Evolutionary conservation across 2,797 vertebrate species (phyloP), one percentile per base, ranked within the genome.

Genomic region (Cyclura pinguis): DNA sequence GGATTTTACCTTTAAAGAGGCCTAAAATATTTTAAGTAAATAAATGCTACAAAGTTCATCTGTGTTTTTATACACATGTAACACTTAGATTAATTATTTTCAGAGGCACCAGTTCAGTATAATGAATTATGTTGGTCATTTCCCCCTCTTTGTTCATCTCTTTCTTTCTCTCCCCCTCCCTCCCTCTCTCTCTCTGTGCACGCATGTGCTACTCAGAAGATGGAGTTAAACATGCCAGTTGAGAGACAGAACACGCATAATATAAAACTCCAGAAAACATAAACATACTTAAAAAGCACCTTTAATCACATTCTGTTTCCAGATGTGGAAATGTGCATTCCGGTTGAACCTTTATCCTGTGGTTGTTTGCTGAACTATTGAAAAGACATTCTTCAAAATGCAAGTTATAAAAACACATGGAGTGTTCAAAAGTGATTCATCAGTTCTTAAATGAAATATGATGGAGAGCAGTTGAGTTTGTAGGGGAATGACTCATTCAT

Each of bases 251-350:
- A 91, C 47, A 92, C 42, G 85, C 91, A 88, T 74, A 32, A 74
- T 91, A 93, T 88, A 87, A 76, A 91, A 92, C 88, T 91, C 89
- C 92, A 90, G 85, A 91, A 93, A 92, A 95, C 88, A 92, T 93
- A 95, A 96, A 96, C 94, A 95, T 80, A 67, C 91, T 94, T 93
- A 84, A 91, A 92, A 91, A 92, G n/a, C 74, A 94, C 85, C 89
- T 42, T 93, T 92, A 86, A 91, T 93, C 93, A 88, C 74, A 89
- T 89, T 1, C 4, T 80, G 81, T 90, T 94, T 92, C 94, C 92
- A 90, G 93, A 95, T 73, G 93, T 85, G 83, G 86, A 94, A 91
- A 93, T 80, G 64, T 47, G 0, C 95, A 94, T 93, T 96, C 95
- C 93, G 87, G 86, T 93, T 69, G 80, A 94, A 55, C 69, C 91